phyloP scores from a whole-genome alignment of 2,113 vertebrate genomes.

The Pavo muticus region DNA sequence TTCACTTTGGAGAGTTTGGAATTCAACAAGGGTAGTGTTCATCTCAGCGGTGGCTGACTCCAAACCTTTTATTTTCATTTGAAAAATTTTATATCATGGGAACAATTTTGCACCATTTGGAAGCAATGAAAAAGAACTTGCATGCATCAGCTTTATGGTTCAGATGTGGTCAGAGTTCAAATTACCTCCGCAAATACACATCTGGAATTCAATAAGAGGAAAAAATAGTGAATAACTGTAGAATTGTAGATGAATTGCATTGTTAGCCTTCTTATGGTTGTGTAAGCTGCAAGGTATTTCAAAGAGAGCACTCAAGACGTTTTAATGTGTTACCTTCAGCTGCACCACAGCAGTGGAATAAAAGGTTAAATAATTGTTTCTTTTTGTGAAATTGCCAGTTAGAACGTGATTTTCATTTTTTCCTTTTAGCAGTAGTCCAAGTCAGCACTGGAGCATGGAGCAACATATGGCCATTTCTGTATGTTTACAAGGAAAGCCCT shows the following conservation, averaged over 20 bases:
- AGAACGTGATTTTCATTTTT: background rate
- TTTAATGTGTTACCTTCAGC: background rate
- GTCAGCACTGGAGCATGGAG: background rate
- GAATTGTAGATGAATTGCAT: background rate
- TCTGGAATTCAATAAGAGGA: background rate
- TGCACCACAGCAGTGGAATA: background rate
- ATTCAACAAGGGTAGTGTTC: background rate
- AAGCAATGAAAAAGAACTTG: slow-evolving; percentile 2
- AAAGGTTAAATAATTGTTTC: background rate
- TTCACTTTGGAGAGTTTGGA: background rate
- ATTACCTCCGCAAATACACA: background rate
- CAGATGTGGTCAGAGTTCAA: slow-evolving; percentile 9
- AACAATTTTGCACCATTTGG: slow-evolving; percentile 5
- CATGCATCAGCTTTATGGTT: background rate
- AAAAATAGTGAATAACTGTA: background rate
- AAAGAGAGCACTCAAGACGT: background rate
- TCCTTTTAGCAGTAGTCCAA: background rate
- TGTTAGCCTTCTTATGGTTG: background rate
- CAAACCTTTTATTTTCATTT: background rate
- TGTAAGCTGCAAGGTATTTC: background rate
- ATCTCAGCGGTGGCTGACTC: background rate
- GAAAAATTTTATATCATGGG: background rate
- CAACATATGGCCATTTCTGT: slow-evolving; percentile 58
- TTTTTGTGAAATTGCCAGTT: background rate
- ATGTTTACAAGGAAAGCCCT: slow-evolving; percentile 55